These are phyloP conservation scores for Solea solea DNA, from an alignment of 2,113 vertebrate species.

Conservation along the genomic window DNA sequence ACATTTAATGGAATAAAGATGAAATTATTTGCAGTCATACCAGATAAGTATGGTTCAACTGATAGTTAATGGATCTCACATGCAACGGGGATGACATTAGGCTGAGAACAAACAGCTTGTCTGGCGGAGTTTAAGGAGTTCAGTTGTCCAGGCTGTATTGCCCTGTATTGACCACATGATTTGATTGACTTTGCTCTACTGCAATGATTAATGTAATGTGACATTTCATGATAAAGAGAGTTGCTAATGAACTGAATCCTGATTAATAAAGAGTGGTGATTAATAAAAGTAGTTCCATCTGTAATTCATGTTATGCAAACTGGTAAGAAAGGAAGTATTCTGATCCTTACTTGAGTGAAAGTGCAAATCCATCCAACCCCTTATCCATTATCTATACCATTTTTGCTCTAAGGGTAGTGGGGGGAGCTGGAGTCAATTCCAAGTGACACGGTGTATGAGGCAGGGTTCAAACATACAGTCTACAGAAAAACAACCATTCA, in stretches of 20 bases:
- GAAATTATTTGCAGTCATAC: slow-evolving; percentile 2
- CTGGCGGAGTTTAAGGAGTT: background rate
- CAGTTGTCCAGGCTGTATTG: no score
- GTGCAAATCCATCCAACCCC: no score
- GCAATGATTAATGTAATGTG: background rate
- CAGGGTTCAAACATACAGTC: no score
- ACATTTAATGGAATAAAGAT: slow-evolving; percentile 1
- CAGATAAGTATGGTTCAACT: background rate
- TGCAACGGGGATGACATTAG: background rate
- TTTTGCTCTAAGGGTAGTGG: no score
- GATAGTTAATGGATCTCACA: slow-evolving; percentile 1
- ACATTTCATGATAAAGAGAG: background rate
- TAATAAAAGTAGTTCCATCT: background rate
- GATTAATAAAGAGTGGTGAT: background rate
- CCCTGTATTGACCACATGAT: background rate
- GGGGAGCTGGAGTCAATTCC: no score
- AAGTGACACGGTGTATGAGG: no score
- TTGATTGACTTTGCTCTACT: background rate
- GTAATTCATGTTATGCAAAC: background rate
- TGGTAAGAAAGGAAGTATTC: background rate
- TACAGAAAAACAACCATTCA: no score
- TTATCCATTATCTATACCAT: no score
- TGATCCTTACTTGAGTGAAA: background rate
- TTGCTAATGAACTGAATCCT: background rate
- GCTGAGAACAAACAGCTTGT: background rate